Evolutionary conservation across 2,113 vertebrate genomes (phyloP), one percentile per base, ranked within the genome.

Genomic region (Periophthalmus modestus): DNA sequence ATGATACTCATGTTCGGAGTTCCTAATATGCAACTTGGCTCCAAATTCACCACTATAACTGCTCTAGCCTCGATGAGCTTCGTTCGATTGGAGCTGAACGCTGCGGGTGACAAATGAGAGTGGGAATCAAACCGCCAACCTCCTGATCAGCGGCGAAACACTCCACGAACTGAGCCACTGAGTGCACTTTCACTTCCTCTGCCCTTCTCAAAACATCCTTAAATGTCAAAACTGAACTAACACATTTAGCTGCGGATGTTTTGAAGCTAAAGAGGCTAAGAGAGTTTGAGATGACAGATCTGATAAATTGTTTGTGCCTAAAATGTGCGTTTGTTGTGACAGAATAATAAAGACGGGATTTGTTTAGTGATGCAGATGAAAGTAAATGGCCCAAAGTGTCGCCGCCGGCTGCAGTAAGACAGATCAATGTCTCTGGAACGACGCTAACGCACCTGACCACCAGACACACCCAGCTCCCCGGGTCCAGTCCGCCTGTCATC

Each of bases 311-410:
- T 73, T 69, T 24, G 19, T 78, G 69, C 18, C 82, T 86, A 84
- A 89, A 85, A 87, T 75, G 79, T 80, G 81, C 80, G 80, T 68
- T 69, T 80, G 84, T 83, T 63, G 19, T 65, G 50, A 73, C 54
- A 71, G 76, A 83, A 84, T 71, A 54, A 77, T 61, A 82, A 82
- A 82, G 82, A 89, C 70, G 78, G 73, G 92, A 91, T 93, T 90
- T 90, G 89, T 80, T 90, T 89, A 91, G 89, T 24, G 80, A 86
- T 81, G 87, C 85, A 86, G 78, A 91, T 90, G 69, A 89, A 91
- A 88, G 79, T 75, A 89, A 93, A 93, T 93, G 90, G 89, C 87
- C 75, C 82, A 86, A 85, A 85, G 62, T 77, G 23, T 70, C 12
- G 79, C 80, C 75, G 84, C 75, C 54, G 80, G 68, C 71, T 71